Evolutionary conservation across 1,140 invertebrate genomes (phyloP), one percentile per base, ranked within the genome.

Genomic region (Piezodorus guildinii): DNA sequence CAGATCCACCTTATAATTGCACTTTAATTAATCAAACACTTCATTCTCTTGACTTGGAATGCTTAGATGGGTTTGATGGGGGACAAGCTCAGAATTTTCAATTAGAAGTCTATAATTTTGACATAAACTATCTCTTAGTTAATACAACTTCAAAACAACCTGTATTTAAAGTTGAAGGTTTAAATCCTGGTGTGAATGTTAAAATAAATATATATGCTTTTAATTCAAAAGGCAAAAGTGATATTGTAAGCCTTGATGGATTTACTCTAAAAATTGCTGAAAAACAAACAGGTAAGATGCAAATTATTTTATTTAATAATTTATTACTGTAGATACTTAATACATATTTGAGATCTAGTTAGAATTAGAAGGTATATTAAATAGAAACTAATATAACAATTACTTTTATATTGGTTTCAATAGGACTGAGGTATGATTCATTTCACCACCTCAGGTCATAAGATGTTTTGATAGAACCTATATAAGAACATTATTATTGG

Each of bases 211-310:
- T 91, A 4, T 93, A 88, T 72, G 86, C 90, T 0, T 82, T 86
- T 45, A 94, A 94, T 74, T 83, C 85, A 25, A 92, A 91, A 73
- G 91, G 91, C 25, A 78, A 83, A 45, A 91, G 89, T 67, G 88
- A 92, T 62, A 69, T 77, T 14, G 75, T 81, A 10, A 70, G 74
- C 15, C 66, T 86, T 1, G 82, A 84, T 69, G 83, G 81, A 17
- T 83, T 79, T 69, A 87, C 84, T 10, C 76, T 89, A 1, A 87
- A 88, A 74, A 78, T 82, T 49, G 85, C 87, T 27, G 86, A 90
- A 70, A 89, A 87, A 71, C 84, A 87, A 76, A 89, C 86, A 72
- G 85, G 87, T 88, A 77, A 81, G 77, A 46, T n/a, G 2, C 8
- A 62, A 23, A 44, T 39, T 10, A 10, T 39, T 8, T 39, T 1